phyloP scores from a whole-genome alignment of 2,888 invertebrate species.

The Eupithecia vulgata region DNA sequence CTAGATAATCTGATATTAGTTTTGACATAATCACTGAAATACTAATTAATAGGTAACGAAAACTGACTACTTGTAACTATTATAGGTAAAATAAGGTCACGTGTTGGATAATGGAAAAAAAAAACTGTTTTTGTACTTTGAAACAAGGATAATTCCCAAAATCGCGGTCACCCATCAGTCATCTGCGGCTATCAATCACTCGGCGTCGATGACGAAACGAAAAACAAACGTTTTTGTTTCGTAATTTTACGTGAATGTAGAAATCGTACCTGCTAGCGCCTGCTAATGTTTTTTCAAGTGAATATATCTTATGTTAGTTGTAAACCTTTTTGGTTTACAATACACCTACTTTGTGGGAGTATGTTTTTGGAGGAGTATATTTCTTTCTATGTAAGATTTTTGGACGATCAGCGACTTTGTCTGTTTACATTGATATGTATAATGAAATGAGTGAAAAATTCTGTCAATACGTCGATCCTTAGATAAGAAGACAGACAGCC shows the following conservation, averaged over 20 bases:
- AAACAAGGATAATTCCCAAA: background rate
- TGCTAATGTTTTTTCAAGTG: background rate
- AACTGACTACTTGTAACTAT: no score
- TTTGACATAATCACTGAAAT: no score
- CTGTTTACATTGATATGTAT: no score
- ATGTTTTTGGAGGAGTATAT: background rate
- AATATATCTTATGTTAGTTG: background rate
- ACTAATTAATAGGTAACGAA: no score
- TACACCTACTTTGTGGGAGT: background rate
- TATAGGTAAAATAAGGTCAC: no score
- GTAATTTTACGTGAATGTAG: background rate
- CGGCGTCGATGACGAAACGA: constrained; percentile 10
- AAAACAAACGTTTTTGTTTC: constrained; percentile 12
- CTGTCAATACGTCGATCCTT: background rate
- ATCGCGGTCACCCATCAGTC: constrained; percentile 4
- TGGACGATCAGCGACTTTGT: no score
- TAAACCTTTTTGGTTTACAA: background rate
- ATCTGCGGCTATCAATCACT: background rate
- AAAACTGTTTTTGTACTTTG: no score
- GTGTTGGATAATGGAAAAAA: no score
- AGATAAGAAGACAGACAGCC: no score
- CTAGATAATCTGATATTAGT: no score
- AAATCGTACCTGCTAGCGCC: background rate
- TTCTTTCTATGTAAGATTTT: background rate
- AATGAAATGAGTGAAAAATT: no score